These are phyloP conservation scores for Chionis minor DNA, from an alignment of 2,113 vertebrate species.

Conservation along the genomic window DNA sequence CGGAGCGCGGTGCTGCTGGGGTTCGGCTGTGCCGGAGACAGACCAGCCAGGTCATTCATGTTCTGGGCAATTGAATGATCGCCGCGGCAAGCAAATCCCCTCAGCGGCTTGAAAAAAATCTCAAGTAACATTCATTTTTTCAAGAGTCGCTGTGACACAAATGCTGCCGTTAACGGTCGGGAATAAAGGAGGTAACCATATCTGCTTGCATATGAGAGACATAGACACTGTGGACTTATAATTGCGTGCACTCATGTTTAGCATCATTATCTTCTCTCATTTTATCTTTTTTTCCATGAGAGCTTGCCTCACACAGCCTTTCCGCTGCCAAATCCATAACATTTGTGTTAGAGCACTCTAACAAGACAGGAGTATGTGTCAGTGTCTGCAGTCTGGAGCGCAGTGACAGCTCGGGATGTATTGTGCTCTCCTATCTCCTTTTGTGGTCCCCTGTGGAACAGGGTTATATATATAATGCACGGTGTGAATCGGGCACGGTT, in stretches of 20 bases:
- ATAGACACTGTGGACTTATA: neutral
- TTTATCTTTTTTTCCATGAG: conserved; percentile 28
- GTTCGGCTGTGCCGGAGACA: neutral
- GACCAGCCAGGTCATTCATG: neutral
- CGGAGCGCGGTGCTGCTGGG: neutral
- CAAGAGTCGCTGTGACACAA: neutral
- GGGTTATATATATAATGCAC: neutral
- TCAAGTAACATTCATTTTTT: neutral
- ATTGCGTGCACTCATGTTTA: neutral
- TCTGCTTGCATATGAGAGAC: neutral
- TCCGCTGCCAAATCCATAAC: neutral
- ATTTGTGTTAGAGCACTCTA: neutral
- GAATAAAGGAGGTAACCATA: conserved; percentile 1
- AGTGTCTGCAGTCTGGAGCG: neutral
- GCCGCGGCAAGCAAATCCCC: neutral
- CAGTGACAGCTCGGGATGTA: neutral
- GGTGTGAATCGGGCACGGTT: neutral
- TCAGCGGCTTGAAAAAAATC: neutral
- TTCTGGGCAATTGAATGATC: neutral
- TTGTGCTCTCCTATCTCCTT: neutral
- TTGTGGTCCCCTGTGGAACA: neutral
- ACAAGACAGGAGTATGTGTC: neutral
- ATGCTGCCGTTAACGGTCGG: neutral
- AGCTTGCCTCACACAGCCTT: neutral
- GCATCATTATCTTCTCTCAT: neutral